Evolutionary conservation across 2,797 vertebrate genomes (phyloP).

Genomic region (Danio aesculapii): DNA sequence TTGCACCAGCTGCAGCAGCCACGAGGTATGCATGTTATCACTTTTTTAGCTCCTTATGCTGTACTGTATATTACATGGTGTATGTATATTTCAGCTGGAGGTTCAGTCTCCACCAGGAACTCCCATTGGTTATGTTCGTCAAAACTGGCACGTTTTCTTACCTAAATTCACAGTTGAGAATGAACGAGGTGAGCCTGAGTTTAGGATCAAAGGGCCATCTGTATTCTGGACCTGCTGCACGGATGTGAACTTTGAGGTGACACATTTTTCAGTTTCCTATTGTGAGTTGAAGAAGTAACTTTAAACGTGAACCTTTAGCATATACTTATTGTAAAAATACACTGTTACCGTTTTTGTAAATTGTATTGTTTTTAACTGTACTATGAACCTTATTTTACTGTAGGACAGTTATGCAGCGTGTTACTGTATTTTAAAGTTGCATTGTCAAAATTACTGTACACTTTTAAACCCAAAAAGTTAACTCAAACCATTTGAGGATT

Average conservation of each 20-base stretch:
- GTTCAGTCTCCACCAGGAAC: constrained; percentile 6
- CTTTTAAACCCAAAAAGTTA: too few species aligned
- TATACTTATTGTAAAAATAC: too few species aligned
- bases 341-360: too few species aligned
- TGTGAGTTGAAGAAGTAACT: too few species aligned
- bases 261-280: background rate
- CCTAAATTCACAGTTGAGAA: constrained; percentile 9
- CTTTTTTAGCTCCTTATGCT: background rate
- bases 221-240: background rate
- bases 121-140: background rate
- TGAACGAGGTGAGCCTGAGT: background rate
- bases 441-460: too few species aligned
- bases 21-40: background rate
- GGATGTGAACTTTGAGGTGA: constrained; percentile 4
- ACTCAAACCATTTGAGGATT: too few species aligned
- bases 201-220: background rate
- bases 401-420: too few species aligned
- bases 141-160: background rate
- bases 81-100: constrained; percentile 6
- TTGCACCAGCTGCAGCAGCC: background rate
- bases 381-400: too few species aligned
- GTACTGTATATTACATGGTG: background rate
- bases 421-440: too few species aligned
- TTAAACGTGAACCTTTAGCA: too few species aligned
- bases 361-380: too few species aligned